These are phyloP conservation scores for Hyphantria cunea DNA, from an alignment of 1,140 invertebrate genomes.

Conservation along the genomic window DNA sequence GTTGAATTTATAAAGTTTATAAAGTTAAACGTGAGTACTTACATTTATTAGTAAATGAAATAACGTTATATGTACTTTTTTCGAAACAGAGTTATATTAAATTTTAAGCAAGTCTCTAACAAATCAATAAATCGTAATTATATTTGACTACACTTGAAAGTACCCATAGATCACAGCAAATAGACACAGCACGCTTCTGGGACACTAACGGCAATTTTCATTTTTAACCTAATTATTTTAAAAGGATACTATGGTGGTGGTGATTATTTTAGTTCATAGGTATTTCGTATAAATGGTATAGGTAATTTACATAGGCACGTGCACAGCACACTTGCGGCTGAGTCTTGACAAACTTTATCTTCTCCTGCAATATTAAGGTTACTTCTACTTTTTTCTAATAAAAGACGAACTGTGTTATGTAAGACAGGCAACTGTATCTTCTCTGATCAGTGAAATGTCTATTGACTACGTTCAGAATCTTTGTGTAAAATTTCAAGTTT, in stretches of 20 bases:
- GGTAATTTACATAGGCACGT: constrained; percentile 10
- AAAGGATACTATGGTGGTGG: constrained; percentile 8
- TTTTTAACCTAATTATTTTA: constrained; percentile 3
- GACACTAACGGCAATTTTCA: constrained; percentile 8
- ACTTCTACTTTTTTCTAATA: neutral
- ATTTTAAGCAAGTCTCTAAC: too few species aligned
- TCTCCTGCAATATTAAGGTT: constrained; percentile 8
- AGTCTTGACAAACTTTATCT: constrained; percentile 23
- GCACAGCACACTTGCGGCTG: constrained; percentile 7
- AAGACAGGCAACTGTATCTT: too few species aligned
- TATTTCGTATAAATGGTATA: constrained; percentile 15
- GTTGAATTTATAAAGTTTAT: constrained; percentile 8
- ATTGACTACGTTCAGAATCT: neutral
- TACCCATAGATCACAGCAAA: constrained; percentile 8
- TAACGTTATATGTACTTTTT: constrained; percentile 3
- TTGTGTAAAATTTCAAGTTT: neutral
- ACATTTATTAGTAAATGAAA: neutral
- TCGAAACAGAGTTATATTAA: neutral
- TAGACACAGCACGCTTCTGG: constrained; percentile 9
- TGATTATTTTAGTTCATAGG: constrained; percentile 20
- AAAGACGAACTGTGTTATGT: neutral
- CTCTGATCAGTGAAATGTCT: too few species aligned
- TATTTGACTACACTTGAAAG: neutral
- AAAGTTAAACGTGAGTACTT: constrained; percentile 6
- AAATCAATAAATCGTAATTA: too few species aligned